Base-by-base conservation (phyloP, 2,888 invertebrate species). In the Heliconius sara region DNA sequence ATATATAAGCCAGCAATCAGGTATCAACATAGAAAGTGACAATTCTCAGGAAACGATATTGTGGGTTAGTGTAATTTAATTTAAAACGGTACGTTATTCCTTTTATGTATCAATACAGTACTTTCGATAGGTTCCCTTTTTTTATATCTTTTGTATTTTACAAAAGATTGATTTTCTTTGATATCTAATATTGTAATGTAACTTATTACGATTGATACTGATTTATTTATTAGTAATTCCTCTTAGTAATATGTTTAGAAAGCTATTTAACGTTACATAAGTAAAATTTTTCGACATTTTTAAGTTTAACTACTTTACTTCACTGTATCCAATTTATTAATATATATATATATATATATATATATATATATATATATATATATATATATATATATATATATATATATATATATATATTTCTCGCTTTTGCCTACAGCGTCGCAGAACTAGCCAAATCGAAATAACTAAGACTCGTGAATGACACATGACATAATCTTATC, bases 31-130 rank as follows among this genome's bases (percentile, higher is more conserved):
- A 77, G 77, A 78, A 83, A 80, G 77, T 81, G 79, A 73, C 68
- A 76, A 74, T 68, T 68, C 57, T 72, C 82, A 83, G 84, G 86
- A 77, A 73, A 16, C 16, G 13, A 9, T 19, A 60, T 60, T 39
- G 34, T 39, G 70, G 43, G 43, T 34, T 60, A 39, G 16, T 60
- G 7, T 60, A 73, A 60, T 60, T 73, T 60, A 73, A 73, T 73
- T 73, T 60, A 34, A 73, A 60, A 60, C 34, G 57, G 34, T 60
- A 73, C 9, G 7, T 16, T 39, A 73, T 73, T 73, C 60, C 22
- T 39, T 34, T 60, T n/a, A 34, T 19, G n/a, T 16, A 25, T 25
- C 34, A 25, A 73, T 60, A 34, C 16, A 60, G 3, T 25, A 25
- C 25, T 34, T 73, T 73, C 30, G 9, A 73, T 73, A 13, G 1